Conservation (phyloP, 2,888 invertebrate species). For the Callyntrura guangdongensis region DNA sequence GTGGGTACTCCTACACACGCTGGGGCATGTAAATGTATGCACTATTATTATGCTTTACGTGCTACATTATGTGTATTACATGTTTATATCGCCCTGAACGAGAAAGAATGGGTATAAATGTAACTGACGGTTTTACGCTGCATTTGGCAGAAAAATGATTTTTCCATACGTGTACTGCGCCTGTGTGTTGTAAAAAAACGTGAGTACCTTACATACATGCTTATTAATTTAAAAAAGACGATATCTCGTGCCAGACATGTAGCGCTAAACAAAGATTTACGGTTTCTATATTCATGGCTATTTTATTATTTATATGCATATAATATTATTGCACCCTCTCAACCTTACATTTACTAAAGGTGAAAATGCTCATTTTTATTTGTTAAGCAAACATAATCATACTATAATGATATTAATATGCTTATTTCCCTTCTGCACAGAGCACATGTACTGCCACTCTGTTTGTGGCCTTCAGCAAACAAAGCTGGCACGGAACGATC, state of each 20-base stretch:
- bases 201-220: conserved; percentile 13
- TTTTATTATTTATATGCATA: neutral
- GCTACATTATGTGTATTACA: neutral
- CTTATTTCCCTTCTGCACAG: conserved; percentile 39
- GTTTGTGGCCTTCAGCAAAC: conserved; percentile 64
- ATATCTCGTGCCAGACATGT: conserved; percentile 17
- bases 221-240: conserved; percentile 41
- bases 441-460: neutral
- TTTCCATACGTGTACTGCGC: neutral
- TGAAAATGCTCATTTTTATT: neutral
- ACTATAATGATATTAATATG: conserved; percentile 44
- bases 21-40: neutral
- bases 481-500: conserved; percentile 56
- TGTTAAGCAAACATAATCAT: conserved; percentile 28
- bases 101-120: neutral
- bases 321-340: neutral
- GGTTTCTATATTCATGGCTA: neutral
- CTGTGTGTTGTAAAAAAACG: neutral
- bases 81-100: neutral
- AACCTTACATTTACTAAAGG: neutral
- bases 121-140: too few species aligned
- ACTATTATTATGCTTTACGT: neutral
- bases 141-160: conserved; percentile 8
- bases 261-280: conserved; percentile 36
- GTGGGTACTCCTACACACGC: neutral